Percentiles rank a stretch among this genome's conserved stretches.
These are phyloP conservation scores for Diachrysia chrysitis DNA, from an alignment of 2,888 invertebrate genomes.

Conservation along the genomic window DNA sequence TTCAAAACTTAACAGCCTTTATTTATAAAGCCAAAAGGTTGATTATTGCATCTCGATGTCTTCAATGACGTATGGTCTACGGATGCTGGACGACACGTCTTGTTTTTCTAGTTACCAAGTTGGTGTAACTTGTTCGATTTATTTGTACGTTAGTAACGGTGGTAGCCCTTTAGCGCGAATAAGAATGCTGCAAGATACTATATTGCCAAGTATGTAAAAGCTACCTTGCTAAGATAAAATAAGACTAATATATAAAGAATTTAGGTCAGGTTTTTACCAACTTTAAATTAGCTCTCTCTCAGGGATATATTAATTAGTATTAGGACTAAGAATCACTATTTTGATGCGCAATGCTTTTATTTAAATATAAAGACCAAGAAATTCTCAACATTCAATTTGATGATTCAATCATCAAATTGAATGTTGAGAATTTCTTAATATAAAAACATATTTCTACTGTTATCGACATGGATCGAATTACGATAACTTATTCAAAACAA, in stretches of 20 bases:
- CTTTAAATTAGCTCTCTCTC: background rate
- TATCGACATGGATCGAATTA: too few species aligned
- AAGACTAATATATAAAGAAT: background rate
- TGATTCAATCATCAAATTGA: too few species aligned
- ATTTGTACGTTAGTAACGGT: slow-evolving; percentile 34
- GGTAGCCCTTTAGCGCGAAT: slow-evolving; percentile 32
- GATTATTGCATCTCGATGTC: background rate
- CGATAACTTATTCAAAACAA: too few species aligned
- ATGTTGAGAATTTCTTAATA: too few species aligned
- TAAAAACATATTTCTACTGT: too few species aligned
- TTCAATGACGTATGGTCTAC: background rate
- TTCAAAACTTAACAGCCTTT: background rate
- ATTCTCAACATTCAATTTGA: too few species aligned
- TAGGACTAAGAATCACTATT: too few species aligned
- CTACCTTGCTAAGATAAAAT: background rate
- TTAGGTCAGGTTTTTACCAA: background rate
- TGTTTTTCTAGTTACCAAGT: slow-evolving; percentile 37
- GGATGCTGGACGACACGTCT: slow-evolving; percentile 23
- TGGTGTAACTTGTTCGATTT: slow-evolving; percentile 44
- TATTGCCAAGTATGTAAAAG: slow-evolving; percentile 6
- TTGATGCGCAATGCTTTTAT: too few species aligned
- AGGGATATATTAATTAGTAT: too few species aligned
- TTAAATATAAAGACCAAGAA: too few species aligned
- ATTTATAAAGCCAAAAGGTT: background rate
- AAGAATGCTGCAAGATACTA: slow-evolving; percentile 37